phyloP scores from a whole-genome alignment of 2,888 invertebrate species.

The Agonopterix subpropinquella region DNA sequence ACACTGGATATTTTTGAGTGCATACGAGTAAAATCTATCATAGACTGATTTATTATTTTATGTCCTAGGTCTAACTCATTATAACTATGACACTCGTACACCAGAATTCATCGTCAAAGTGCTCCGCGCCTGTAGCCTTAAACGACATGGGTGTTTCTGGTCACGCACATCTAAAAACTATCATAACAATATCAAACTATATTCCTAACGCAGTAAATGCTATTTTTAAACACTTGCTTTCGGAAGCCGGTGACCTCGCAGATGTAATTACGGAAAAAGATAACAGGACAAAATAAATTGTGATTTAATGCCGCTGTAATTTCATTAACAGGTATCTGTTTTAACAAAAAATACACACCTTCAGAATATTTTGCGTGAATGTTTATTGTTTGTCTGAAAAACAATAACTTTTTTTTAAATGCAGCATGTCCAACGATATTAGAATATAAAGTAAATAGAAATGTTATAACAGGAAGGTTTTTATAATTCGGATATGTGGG shows the following conservation, averaged over 20 bases:
- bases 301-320: conserved; percentile 38
- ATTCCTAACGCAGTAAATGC: conserved; percentile 25
- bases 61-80: too few species aligned
- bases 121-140: conserved; percentile 41
- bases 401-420: too few species aligned
- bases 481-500: too few species aligned
- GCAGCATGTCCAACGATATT: too few species aligned
- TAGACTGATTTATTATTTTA: too few species aligned
- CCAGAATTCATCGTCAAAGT: conserved; percentile 23
- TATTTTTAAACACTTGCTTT: conserved; percentile 25
- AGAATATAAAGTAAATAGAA: too few species aligned
- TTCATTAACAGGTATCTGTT: conserved; percentile 18
- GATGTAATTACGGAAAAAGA: conserved; percentile 35
- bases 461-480: too few species aligned
- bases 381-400: too few species aligned
- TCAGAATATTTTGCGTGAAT: too few species aligned
- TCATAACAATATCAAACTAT: conserved; percentile 8
- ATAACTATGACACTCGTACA: background rate
- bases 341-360: too few species aligned
- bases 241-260: conserved; percentile 34
- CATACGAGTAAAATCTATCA: too few species aligned
- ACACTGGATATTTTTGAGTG: too few species aligned
- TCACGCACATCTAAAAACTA: conserved; percentile 44
- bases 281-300: conserved; percentile 41
- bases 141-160: conserved; percentile 55